These are phyloP conservation scores for Drosophila gaucha DNA, from an alignment of 2,888 invertebrate species.

Conservation along the genomic window DNA sequence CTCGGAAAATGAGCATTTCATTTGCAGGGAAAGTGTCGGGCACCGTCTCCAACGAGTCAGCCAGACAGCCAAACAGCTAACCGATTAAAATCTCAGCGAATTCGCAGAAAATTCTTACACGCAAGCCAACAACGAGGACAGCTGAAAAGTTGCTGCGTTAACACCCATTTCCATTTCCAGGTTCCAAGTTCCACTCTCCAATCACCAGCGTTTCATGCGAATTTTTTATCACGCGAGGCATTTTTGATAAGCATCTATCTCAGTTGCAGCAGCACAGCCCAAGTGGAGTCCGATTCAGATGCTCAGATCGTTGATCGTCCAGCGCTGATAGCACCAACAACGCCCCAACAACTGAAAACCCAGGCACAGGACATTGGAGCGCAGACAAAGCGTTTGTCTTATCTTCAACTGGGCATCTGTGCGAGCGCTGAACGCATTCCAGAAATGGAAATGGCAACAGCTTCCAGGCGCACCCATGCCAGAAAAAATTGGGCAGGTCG, in stretches of 20 bases:
- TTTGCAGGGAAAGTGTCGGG: conserved; percentile 71
- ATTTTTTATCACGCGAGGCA: conserved; percentile 76
- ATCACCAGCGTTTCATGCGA: conserved; percentile 52
- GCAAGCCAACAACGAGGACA: conserved; percentile 60
- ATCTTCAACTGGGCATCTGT: conserved; percentile 54
- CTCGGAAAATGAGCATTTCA: conserved; percentile 67
- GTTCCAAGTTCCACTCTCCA: conserved; percentile 3
- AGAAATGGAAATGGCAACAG: conserved; percentile 44
- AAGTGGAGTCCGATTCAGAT: conserved; percentile 35
- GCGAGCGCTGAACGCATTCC: conserved; percentile 33
- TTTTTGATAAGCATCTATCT: conserved; percentile 61
- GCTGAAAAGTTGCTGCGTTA: conserved; percentile 75
- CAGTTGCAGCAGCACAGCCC: conserved; percentile 19
- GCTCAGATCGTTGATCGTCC: conserved; percentile 50
- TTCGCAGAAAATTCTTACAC: conserved; percentile 79
- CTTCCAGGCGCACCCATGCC: conserved; percentile 48
- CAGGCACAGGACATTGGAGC: conserved; percentile 18
- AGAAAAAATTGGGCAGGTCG: conserved; percentile 2
- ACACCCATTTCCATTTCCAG: conserved; percentile 54
- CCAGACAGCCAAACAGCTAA: conserved; percentile 37
- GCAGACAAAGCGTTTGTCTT: conserved; percentile 43
- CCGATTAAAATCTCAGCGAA: conserved; percentile 73
- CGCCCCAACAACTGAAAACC: conserved; percentile 43
- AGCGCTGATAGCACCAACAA: conserved; percentile 40
- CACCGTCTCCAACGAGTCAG: conserved; percentile 9